These are phyloP conservation scores for Pseudopipra pipra DNA, from an alignment of 2,113 vertebrate genomes.

Conservation along the genomic window DNA sequence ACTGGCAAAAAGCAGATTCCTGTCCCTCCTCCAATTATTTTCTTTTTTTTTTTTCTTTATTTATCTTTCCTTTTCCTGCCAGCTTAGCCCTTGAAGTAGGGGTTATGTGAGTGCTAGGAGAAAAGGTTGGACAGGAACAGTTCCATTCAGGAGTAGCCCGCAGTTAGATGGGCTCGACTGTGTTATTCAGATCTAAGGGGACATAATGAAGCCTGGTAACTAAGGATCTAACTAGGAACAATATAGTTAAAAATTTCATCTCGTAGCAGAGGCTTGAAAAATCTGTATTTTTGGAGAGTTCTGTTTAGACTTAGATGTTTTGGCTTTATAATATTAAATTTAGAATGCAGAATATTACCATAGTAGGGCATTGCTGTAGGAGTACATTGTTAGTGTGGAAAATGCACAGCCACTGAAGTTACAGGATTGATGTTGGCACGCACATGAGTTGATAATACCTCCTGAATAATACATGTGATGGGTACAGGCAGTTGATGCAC, in stretches of 20 bases:
- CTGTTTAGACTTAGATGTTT: not conserved
- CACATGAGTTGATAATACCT: not conserved
- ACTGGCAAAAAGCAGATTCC: not conserved
- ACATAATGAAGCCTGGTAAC: not conserved
- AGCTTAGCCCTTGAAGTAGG: not conserved
- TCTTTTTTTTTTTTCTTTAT: not conserved
- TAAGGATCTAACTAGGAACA: not conserved
- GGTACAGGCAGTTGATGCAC: not conserved
- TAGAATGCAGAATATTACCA: not conserved
- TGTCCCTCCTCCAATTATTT: not conserved
- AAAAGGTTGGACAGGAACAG: not conserved
- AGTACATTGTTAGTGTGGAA: not conserved
- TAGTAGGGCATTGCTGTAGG: not conserved
- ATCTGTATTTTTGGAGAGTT: not conserved
- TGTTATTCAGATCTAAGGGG: not conserved
- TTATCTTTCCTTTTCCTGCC: not conserved
- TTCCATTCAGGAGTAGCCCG: not conserved
- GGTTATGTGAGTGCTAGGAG: not conserved
- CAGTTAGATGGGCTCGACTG: not conserved
- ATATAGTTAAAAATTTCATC: not conserved
- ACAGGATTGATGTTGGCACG: not conserved
- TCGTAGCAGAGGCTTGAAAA: not conserved
- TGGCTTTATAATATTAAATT: not conserved
- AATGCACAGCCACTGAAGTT: not conserved
- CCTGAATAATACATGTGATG: not conserved